phyloP scores from a whole-genome alignment of 2,113 vertebrate species.

The Serilophus lunatus region DNA sequence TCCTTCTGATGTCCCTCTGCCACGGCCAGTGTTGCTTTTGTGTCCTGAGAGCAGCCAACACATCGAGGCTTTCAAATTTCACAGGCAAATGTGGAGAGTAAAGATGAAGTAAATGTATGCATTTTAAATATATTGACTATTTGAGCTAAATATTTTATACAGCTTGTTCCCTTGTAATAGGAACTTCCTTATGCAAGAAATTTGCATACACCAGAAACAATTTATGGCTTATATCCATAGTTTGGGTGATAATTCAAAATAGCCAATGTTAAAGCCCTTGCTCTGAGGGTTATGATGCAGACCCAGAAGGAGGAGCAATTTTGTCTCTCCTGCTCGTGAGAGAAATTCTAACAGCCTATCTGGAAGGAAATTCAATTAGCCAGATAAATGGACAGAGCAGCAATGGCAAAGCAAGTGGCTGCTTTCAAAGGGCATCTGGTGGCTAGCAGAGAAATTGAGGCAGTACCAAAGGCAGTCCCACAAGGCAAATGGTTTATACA shows the following conservation, averaged over 20 bases:
- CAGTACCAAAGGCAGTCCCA: background rate
- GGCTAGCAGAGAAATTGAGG: background rate
- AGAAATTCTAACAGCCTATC: slow-evolving; percentile 15
- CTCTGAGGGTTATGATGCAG: background rate
- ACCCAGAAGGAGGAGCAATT: background rate
- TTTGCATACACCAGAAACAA: background rate
- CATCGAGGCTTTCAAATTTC: background rate
- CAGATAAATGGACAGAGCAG: slow-evolving; percentile 38
- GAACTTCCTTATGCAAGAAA: background rate
- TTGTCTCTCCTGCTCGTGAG: background rate
- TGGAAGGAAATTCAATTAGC: slow-evolving; percentile 61
- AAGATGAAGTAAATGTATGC: background rate
- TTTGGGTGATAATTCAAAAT: background rate
- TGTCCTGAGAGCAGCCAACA: background rate
- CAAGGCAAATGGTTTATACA: background rate
- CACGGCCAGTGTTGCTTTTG: background rate
- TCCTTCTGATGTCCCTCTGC: background rate
- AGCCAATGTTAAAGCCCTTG: background rate
- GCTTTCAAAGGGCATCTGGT: background rate
- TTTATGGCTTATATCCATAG: background rate
- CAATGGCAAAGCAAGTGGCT: background rate
- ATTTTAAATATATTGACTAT: background rate
- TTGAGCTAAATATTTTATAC: background rate
- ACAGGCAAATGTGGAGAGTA: background rate
- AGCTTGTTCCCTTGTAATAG: background rate